Percentiles rank a stretch among this genome's conserved stretches.
These are phyloP conservation scores for Xylota segnis DNA, from an alignment of 2,888 invertebrate genomes.

Conservation along the genomic window DNA sequence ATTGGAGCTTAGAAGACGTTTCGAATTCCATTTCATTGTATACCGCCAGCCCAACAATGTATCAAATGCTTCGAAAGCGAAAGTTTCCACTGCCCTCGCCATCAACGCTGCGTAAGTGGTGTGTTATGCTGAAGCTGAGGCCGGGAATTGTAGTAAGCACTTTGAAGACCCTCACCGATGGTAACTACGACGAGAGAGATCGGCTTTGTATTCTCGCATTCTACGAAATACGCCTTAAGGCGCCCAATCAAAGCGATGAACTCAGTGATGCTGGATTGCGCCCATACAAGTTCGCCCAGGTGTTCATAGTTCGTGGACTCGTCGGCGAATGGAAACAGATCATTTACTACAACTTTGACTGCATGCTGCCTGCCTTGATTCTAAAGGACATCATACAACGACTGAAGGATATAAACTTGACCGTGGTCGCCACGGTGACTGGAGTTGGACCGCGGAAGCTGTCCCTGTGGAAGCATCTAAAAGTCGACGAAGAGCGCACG, in stretches of 20 bases:
- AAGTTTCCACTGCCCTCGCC: conserved; percentile 44
- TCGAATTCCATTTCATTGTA: conserved; percentile 28
- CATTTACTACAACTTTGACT: conserved; percentile 52
- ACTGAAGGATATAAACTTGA: conserved; percentile 26
- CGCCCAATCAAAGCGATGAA: background rate
- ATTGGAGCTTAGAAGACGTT: conserved; percentile 44
- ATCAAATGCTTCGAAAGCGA: conserved; percentile 30
- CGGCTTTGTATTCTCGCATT: conserved; percentile 45
- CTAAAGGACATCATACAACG: conserved; percentile 29
- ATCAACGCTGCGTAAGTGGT: conserved; percentile 37
- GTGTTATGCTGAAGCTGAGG: conserved; percentile 28
- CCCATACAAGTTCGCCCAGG: conserved; percentile 40
- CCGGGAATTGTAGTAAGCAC: conserved; percentile 38
- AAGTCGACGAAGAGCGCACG: conserved; percentile 9
- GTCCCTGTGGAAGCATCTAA: conserved; percentile 33
- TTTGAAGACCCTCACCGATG: background rate
- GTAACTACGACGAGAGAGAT: background rate
- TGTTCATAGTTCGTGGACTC: conserved; percentile 43
- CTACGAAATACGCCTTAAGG: conserved; percentile 38
- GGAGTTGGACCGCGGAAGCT: conserved; percentile 38
- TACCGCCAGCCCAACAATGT: conserved; percentile 28
- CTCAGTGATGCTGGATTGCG: conserved; percentile 7
- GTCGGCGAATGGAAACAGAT: conserved; percentile 39
- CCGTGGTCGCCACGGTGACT: conserved; percentile 37
- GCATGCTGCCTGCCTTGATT: conserved; percentile 39